These are phyloP conservation scores for Prionailurus viverrinus DNA, from an alignment of 2,113 vertebrate species.

Conservation along the genomic window DNA sequence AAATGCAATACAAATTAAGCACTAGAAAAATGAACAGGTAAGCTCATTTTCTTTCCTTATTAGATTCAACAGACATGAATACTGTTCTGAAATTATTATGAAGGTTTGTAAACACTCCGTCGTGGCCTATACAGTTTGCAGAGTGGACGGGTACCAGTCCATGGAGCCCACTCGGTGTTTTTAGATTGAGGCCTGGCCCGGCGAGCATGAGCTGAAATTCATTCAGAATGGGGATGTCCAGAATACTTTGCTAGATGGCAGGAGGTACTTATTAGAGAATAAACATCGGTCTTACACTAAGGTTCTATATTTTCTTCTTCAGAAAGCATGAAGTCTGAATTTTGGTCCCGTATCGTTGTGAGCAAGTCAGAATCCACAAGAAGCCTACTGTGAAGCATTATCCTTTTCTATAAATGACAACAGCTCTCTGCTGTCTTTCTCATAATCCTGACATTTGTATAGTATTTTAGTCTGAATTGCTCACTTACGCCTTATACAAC, in stretches of 20 bases:
- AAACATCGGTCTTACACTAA: not conserved
- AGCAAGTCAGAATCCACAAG: not conserved
- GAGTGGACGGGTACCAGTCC: not conserved
- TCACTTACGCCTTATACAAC: not conserved
- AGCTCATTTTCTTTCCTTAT: not conserved
- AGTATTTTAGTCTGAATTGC: conserved; percentile 42
- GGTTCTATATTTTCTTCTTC: not conserved
- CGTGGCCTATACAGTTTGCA: not conserved
- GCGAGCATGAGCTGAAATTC: not conserved
- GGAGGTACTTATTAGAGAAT: not conserved
- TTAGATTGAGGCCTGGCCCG: not conserved
- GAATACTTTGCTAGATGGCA: not conserved
- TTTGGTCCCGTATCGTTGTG: not conserved
- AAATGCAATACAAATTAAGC: not conserved
- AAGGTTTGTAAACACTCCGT: not conserved
- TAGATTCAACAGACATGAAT: not conserved
- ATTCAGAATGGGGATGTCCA: not conserved
- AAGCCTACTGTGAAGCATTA: not conserved
- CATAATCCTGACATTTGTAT: not conserved
- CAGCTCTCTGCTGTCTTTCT: not conserved
- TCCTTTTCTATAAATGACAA: not conserved
- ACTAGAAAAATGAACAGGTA: not conserved
- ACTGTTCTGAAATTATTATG: not conserved
- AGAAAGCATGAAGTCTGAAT: not conserved
- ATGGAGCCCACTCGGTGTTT: not conserved